Evolutionary conservation across 2,888 invertebrate genomes (phyloP).

Genomic region (Dicyrtoma fusca): DNA sequence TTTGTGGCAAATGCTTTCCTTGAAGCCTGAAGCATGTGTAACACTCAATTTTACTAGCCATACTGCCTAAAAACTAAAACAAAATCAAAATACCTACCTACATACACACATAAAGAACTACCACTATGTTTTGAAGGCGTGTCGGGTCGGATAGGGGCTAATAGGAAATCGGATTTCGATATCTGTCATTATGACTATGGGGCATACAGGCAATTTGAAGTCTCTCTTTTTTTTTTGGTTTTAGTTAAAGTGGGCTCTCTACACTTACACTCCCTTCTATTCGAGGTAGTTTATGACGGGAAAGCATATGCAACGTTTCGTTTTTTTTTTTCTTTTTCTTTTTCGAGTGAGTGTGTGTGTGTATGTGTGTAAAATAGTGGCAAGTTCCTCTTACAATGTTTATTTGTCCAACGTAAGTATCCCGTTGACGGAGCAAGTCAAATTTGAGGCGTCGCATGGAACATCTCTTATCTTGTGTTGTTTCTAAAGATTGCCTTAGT

Average conservation of each 20-base stretch:
- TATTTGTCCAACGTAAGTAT: conserved; percentile 32
- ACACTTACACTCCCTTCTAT: not conserved
- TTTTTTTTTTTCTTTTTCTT: conserved; percentile 10
- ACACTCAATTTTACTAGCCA: too few relatives aligned
- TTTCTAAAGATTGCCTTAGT: not conserved
- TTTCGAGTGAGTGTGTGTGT: not conserved
- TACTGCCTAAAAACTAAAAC: too few relatives aligned
- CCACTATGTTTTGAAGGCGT: too few relatives aligned
- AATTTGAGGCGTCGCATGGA: conserved; percentile 29
- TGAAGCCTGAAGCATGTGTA: too few relatives aligned
- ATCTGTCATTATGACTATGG: not conserved
- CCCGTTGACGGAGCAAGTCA: conserved; percentile 28
- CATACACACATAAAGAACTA: too few relatives aligned
- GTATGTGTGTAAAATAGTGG: conserved; percentile 7
- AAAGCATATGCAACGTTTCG: too few relatives aligned
- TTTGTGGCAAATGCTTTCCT: too few relatives aligned
- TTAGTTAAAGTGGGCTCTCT: too few relatives aligned
- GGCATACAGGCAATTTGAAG: conserved; percentile 3
- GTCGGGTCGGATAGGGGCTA: too few relatives aligned
- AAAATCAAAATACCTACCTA: too few relatives aligned
- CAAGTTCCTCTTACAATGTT: conserved; percentile 26
- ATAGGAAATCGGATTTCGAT: too few relatives aligned
- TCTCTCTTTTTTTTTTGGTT: not conserved
- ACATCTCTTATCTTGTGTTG: conserved; percentile 12
- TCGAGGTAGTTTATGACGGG: not conserved